Evolutionary conservation across 2,113 vertebrate genomes (phyloP).

Genomic region (Cryptoleucopteryx plumbea): DNA sequence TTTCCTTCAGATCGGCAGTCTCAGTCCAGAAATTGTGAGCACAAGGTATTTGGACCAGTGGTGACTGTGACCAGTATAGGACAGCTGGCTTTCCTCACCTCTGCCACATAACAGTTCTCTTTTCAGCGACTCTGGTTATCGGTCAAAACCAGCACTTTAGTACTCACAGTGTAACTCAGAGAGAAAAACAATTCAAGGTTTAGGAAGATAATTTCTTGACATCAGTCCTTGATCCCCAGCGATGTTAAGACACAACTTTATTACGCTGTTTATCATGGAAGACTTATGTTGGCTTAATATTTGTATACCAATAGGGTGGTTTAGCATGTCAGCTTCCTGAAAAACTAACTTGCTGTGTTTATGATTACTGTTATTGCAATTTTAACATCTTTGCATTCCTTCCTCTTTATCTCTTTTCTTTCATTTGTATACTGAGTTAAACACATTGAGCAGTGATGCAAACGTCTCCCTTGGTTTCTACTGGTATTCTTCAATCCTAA

Average conservation of each 20-base stretch:
- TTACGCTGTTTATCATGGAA: neutral
- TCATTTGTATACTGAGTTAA: neutral
- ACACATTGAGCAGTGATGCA: neutral
- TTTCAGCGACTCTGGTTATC: rapidly evolving
- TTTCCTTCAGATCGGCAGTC: neutral
- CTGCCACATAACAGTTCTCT: neutral
- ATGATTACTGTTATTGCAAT: neutral
- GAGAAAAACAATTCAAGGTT: neutral
- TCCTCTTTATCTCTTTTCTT: neutral
- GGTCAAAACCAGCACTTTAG: neutral
- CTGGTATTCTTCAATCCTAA: neutral
- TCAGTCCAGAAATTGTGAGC: neutral
- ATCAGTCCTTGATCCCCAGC: neutral
- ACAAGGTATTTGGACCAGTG: neutral
- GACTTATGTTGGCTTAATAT: neutral
- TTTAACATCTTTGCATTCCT: neutral
- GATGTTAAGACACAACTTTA: neutral
- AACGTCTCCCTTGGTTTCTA: neutral
- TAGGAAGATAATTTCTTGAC: neutral
- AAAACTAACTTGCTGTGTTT: neutral
- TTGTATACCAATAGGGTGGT: neutral
- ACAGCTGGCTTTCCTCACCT: neutral
- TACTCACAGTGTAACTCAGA: neutral
- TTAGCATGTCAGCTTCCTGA: neutral
- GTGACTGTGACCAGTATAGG: neutral